phyloP scores from a whole-genome alignment of 2,113 vertebrate species.

The Pelmatolapia mariae region DNA sequence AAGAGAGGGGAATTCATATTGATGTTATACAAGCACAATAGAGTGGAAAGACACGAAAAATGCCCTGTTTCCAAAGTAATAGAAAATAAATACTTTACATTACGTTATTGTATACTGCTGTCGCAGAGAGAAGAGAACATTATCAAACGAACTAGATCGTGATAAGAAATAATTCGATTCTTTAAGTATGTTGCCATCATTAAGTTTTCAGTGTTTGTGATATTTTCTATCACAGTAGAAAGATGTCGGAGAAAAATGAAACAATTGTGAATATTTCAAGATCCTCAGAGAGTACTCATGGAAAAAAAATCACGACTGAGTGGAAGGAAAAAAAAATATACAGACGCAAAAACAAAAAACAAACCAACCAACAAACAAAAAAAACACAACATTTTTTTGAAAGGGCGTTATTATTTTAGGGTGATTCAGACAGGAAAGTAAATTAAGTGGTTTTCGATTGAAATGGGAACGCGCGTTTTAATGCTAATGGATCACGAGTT shows the following conservation, averaged over 20 bases:
- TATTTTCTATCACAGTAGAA: not conserved
- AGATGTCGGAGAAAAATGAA: fast-evolving
- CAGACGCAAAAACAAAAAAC: not conserved
- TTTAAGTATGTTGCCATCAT: not conserved
- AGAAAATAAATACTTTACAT: not conserved
- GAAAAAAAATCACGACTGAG: not conserved
- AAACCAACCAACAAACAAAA: not conserved
- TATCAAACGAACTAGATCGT: not conserved
- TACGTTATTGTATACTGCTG: not conserved
- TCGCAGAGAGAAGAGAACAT: fast-evolving
- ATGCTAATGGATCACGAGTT: not conserved
- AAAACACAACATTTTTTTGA: not conserved
- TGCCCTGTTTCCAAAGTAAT: not conserved
- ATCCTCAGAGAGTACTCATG: not conserved
- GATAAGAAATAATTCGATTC: fast-evolving
- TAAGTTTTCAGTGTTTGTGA: not conserved
- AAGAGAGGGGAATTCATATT: fast-evolving
- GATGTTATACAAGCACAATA: not conserved
- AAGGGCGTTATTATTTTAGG: not conserved
- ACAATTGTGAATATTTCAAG: not conserved
- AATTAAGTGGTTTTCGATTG: not conserved
- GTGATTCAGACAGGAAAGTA: not conserved
- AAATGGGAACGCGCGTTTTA: not conserved
- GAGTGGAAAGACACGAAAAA: not conserved
- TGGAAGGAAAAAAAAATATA: not conserved